Evolutionary conservation across 2,113 vertebrate species (phyloP), one percentile per base, ranked within the genome.

Genomic region (Otis tarda): DNA sequence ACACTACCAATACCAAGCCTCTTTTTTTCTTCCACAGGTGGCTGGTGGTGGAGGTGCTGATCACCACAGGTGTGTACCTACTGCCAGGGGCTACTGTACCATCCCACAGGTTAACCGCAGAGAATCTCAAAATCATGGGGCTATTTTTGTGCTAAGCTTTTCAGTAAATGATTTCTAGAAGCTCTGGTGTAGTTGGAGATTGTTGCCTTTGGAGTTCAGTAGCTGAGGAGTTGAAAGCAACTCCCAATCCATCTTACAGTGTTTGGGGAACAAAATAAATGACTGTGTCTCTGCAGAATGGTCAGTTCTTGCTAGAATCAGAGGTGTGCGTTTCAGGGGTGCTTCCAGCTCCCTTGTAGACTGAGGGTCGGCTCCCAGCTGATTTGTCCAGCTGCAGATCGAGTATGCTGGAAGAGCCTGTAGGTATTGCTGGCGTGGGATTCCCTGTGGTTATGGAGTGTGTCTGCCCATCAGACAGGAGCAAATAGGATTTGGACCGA

Each of bases 1-100:
- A 94, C 97, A 94, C 98, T 98, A 98, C 98, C 98, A 98, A 98
- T 98, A 98, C 98, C 98, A 97, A 98, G 98, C 98, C 98, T 98
- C 96, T 98, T 98, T 98, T 98, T 98, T 98, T 98, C 98, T 98
- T 98, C 97, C 98, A 97, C 98, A 98, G 98, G 98, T 98, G 97
- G 96, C 98, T 98, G 97, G 97, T 97, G 98, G 98, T 98, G 98
- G 98, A 98, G 98, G 98, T 98, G 98, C 98, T 98, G 98, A 98
- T 98, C 95, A 97, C 97, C 98, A 98, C 98, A 98, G 98, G 98
- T 98, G 98, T 98, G 98, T 98, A 98, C 98, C 94, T 97, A 95
- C 94, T 97, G 97, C 96, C 97, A 97, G 97, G 97, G 96, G 87
- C 93, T 97, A 31, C 91, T 87, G 35, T 93, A 82, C 95, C 43